Percentiles rank a stretch among this genome's conserved stretches.
These are phyloP conservation scores for Eulemur coronatus DNA, from an alignment of 2,797 vertebrate species.

Conservation along the genomic window DNA sequence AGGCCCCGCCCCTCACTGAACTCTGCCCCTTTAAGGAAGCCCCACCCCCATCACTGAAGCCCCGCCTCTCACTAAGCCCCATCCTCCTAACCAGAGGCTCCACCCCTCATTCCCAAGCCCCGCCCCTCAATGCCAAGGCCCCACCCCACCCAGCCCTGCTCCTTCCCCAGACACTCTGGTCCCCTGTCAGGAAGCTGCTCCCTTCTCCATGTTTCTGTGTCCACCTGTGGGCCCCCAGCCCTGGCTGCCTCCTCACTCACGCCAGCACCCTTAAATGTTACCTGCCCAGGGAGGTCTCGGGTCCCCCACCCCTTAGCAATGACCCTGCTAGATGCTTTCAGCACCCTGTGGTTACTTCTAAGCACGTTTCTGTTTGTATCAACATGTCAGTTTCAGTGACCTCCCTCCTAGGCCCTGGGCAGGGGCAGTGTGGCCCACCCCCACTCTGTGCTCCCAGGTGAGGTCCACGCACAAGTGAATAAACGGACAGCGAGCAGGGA, in stretches of 20 bases:
- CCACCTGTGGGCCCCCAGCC: neutral
- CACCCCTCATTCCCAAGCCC: neutral
- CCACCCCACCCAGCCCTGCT: neutral
- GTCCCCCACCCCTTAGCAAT: neutral
- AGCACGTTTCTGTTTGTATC: neutral
- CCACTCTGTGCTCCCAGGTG: neutral
- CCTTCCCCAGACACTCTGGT: neutral
- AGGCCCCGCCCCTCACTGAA: neutral
- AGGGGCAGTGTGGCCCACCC: neutral
- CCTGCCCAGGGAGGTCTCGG: neutral
- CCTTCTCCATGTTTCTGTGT: neutral
- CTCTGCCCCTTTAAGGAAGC: no score
- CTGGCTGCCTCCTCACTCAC: neutral
- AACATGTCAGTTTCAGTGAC: neutral
- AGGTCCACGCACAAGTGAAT: no score
- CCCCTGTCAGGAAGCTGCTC: no score
- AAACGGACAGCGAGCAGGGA: fast-evolving
- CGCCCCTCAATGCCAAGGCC: neutral
- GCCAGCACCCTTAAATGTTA: neutral
- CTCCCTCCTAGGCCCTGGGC: neutral
- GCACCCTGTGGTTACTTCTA: neutral
- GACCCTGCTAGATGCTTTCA: neutral
- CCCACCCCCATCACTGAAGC: no score
- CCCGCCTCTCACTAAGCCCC: neutral
- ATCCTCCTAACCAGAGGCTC: neutral